These are phyloP conservation scores for Brenthis ino DNA, from an alignment of 2,888 invertebrate genomes.

Conservation along the genomic window DNA sequence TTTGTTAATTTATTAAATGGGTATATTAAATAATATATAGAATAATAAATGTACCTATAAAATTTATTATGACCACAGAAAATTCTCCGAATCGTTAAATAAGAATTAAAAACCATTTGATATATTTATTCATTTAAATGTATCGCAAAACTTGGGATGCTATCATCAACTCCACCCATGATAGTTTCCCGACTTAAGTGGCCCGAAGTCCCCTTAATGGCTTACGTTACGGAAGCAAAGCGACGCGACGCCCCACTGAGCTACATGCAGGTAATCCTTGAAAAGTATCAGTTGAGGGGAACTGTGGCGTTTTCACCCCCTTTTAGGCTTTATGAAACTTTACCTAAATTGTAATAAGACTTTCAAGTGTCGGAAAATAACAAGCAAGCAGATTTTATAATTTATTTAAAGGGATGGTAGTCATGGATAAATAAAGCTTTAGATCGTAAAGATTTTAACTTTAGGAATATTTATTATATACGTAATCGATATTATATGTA, in stretches of 20 bases:
- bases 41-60: too few species aligned
- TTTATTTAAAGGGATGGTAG: not conserved
- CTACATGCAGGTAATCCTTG: slow-evolving; percentile 40
- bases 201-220: slow-evolving; percentile 36
- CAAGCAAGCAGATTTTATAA: not conserved
- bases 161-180: slow-evolving; percentile 29
- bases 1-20: too few species aligned
- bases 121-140: slow-evolving; percentile 9
- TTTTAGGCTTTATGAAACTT: slow-evolving; percentile 10
- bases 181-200: slow-evolving; percentile 35
- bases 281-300: slow-evolving; percentile 37
- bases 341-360: not conserved
- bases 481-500: not conserved
- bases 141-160: slow-evolving; percentile 19
- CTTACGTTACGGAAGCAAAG: slow-evolving; percentile 33
- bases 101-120: not conserved
- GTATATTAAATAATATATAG: too few species aligned
- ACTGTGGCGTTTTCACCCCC: slow-evolving; percentile 17
- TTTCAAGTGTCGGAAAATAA: slow-evolving; percentile 1
- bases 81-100: not conserved
- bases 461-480: not conserved
- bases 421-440: too few species aligned
- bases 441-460: too few species aligned
- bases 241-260: slow-evolving; percentile 39
- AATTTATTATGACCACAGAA: too few species aligned